A percentile compares a stretch with the other conserved stretches of the same genome.
phyloP scores from a whole-genome alignment of 2,888 invertebrate species.

The Chelonus formosanus region DNA sequence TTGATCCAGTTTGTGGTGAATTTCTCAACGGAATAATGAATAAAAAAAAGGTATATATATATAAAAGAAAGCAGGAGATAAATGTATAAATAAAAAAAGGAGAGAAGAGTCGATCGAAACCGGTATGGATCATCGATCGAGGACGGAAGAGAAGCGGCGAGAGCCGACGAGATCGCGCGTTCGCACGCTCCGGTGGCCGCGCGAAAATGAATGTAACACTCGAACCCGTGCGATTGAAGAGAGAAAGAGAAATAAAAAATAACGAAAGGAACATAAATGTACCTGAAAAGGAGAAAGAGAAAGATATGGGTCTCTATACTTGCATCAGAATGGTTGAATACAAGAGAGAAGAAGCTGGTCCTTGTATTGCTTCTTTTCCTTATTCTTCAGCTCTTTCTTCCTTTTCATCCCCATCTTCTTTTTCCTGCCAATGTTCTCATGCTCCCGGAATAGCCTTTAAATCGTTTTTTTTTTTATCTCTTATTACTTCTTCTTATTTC shows the following conservation, averaged over 20 bases:
- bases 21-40: not conserved
- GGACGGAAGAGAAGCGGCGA: constrained; percentile 31
- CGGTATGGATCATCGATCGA: constrained; percentile 36
- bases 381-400: constrained; percentile 13
- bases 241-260: constrained; percentile 18
- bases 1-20: constrained; percentile 4
- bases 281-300: constrained; percentile 20
- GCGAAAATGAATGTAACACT: constrained; percentile 36
- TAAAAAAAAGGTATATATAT: constrained; percentile 3
- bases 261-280: constrained; percentile 22
- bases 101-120: constrained; percentile 23
- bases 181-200: constrained; percentile 37
- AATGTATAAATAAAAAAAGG: constrained; percentile 16
- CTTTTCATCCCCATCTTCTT: constrained; percentile 10
- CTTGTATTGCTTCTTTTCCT: constrained; percentile 4
- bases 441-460: constrained; percentile 25
- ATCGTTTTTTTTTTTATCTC: constrained; percentile 2
- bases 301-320: constrained; percentile 23
- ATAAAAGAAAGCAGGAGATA: constrained; percentile 11
- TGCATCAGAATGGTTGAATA: constrained; percentile 18
- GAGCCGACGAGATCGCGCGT: constrained; percentile 33
- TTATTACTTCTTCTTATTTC: constrained; percentile 13
- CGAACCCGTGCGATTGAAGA: constrained; percentile 28
- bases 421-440: constrained; percentile 14
- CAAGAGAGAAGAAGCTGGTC: constrained; percentile 11